Conservation (phyloP, 2,797 vertebrate genomes). For the Crocodylus rhombifer region DNA sequence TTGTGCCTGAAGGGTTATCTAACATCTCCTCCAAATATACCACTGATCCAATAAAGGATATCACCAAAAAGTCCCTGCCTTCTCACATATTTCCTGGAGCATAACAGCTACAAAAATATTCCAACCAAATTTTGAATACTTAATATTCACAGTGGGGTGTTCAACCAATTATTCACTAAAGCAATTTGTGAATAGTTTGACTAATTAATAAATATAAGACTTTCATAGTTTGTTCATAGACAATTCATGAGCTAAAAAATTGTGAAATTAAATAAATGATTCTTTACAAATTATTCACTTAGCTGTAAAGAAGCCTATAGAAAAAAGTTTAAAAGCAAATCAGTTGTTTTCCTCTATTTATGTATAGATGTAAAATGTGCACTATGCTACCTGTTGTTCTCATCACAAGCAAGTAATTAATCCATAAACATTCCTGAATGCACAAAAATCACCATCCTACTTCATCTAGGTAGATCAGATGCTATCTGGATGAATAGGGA, state of each 20-base stretch:
- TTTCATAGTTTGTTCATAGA: background rate
- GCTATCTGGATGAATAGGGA: background rate
- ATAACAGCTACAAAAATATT: background rate
- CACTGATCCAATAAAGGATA: too few species aligned
- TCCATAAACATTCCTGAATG: background rate
- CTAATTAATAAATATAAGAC: background rate
- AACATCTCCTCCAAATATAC: too few species aligned
- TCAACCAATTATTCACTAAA: background rate
- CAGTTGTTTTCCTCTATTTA: background rate
- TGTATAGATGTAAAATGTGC: background rate
- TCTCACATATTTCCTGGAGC: too few species aligned
- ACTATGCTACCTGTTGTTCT: background rate
- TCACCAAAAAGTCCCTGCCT: too few species aligned
- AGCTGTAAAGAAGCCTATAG: background rate
- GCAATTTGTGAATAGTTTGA: background rate
- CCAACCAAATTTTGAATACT: background rate
- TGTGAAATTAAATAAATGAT: background rate
- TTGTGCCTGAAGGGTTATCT: too few species aligned
- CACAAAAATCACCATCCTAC: background rate
- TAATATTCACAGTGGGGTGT: background rate
- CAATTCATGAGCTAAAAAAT: background rate
- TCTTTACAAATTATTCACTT: background rate
- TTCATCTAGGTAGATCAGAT: background rate
- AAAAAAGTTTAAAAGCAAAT: background rate
- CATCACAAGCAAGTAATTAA: slow-evolving; percentile 11